phyloP scores from a whole-genome alignment of 2,888 invertebrate species.

The Protula sp. region DNA sequence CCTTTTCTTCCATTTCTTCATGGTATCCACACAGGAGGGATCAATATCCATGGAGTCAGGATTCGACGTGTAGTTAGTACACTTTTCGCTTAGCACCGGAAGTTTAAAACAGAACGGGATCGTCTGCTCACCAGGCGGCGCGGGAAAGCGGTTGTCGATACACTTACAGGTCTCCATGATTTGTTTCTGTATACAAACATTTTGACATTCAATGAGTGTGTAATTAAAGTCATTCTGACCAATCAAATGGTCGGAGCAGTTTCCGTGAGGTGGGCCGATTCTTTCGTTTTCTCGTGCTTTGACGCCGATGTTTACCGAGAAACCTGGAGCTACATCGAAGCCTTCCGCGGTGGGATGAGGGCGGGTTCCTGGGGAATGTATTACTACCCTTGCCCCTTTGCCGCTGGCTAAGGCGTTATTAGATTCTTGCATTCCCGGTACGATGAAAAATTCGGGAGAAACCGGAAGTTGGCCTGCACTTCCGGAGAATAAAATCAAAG shows the following conservation, averaged over 20 bases:
- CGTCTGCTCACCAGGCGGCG: background rate
- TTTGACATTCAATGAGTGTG: conserved; percentile 27
- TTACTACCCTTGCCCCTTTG: conserved; percentile 24
- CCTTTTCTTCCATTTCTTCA: background rate
- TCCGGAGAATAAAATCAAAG: conserved; percentile 25
- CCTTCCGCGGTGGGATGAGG: conserved; percentile 26
- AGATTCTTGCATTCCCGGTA: conserved; percentile 21
- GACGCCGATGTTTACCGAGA: conserved; percentile 27
- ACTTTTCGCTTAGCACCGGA: background rate
- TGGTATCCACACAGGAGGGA: background rate
- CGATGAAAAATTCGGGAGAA: background rate
- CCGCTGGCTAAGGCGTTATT: conserved; percentile 26
- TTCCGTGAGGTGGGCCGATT: conserved; percentile 25
- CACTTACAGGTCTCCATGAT: conserved; percentile 26
- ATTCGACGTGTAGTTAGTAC: background rate
- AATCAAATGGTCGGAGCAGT: conserved; percentile 15
- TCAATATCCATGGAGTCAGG: background rate
- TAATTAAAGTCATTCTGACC: conserved; percentile 13
- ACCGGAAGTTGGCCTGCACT: conserved; percentile 1
- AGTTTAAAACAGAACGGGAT: conserved; percentile 1
- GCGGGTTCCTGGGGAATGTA: conserved; percentile 25
- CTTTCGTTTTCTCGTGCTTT: conserved; percentile 26
- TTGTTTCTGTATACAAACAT: conserved; percentile 24
- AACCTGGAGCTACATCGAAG: conserved; percentile 26
- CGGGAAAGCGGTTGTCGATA: conserved; percentile 21